phyloP scores from a whole-genome alignment of 1,140 invertebrate species.

The Ostrea edulis region DNA sequence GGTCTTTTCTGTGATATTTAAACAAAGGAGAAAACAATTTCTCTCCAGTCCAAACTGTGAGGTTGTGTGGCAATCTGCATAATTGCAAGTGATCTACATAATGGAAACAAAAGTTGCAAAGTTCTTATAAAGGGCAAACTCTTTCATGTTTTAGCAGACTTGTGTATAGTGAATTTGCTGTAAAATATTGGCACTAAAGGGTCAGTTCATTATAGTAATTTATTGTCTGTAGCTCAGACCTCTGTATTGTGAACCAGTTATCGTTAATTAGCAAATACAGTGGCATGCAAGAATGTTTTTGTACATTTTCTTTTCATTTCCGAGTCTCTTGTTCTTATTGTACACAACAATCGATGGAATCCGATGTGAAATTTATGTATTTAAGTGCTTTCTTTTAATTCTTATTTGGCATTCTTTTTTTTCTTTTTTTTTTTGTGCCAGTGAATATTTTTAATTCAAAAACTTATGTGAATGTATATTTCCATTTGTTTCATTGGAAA shows the following conservation, averaged over 20 bases:
- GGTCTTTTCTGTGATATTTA: conserved; percentile 19
- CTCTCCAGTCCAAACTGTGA: not conserved
- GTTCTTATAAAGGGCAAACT: not conserved
- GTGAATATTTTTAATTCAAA: not conserved
- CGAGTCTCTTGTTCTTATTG: not conserved
- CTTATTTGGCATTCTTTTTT: not conserved
- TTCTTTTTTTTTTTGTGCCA: not conserved
- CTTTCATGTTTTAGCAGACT: not conserved
- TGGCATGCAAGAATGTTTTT: conserved; percentile 23
- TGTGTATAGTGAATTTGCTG: conserved; percentile 4
- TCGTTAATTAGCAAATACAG: conserved; percentile 9
- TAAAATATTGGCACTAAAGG: conserved; percentile 19
- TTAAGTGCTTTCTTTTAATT: conserved; percentile 29
- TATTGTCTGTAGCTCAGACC: conserved; percentile 1
- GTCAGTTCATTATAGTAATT: conserved; percentile 17
- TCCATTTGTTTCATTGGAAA: conserved; percentile 24
- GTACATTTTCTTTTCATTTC: not conserved
- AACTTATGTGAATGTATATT: conserved; percentile 12
- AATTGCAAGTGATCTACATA: conserved; percentile 9
- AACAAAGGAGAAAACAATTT: not conserved
- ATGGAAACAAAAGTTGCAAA: not conserved
- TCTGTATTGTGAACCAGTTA: not conserved
- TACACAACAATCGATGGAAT: not conserved
- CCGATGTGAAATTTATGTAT: conserved; percentile 19
- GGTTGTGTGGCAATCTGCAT: conserved; percentile 12